Evolutionary conservation across 2,113 vertebrate genomes (phyloP).

Genomic region (Parotia lawesii): DNA sequence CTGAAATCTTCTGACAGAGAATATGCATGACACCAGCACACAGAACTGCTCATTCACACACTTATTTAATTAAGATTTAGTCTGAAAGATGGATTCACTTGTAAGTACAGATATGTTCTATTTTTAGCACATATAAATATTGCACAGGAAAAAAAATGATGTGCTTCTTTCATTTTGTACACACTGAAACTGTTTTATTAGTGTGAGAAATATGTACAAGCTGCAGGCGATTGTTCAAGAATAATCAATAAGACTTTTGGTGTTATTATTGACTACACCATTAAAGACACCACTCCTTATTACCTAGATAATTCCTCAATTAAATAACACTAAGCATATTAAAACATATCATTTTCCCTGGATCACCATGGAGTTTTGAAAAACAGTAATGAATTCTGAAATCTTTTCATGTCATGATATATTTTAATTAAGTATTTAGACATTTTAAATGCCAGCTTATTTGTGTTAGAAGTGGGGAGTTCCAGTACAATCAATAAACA

Average conservation of each 20-base stretch:
- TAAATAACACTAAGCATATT: constrained; percentile 22
- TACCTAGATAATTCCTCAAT: constrained; percentile 30
- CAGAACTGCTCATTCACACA: not conserved
- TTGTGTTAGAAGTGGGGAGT: not conserved
- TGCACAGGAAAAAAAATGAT: not conserved
- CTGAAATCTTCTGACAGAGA: not conserved
- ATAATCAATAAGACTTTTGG: constrained; percentile 63
- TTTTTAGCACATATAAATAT: constrained; percentile 31
- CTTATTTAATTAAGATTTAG: constrained; percentile 51
- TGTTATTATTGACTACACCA: constrained; percentile 51
- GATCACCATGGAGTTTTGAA: not conserved
- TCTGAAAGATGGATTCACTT: constrained; percentile 26
- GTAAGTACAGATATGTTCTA: not conserved
- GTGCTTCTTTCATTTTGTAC: constrained; percentile 2
- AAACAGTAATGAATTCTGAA: constrained; percentile 5
- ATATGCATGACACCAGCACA: not conserved
- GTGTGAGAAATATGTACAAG: not conserved
- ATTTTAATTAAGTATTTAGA: constrained; percentile 5
- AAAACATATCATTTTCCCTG: not conserved
- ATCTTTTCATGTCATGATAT: not conserved
- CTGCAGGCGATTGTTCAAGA: constrained; percentile 20
- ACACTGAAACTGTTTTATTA: not conserved
- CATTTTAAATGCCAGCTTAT: not conserved
- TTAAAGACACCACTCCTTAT: constrained; percentile 32
- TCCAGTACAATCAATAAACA: not conserved